Conservation (phyloP, 1,140 invertebrate species). For the Vanessa atalanta region DNA sequence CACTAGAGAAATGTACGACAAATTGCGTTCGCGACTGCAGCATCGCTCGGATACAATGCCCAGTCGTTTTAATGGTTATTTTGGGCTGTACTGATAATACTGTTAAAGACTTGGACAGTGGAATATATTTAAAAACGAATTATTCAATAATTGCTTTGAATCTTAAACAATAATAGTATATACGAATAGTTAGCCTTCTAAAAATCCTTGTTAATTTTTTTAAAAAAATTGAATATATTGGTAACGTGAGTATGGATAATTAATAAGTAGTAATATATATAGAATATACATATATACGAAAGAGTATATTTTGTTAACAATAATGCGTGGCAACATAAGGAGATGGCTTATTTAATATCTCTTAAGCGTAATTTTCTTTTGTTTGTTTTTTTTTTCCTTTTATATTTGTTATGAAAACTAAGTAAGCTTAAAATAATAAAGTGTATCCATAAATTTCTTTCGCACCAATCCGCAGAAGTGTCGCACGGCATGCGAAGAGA, state of each 20-base stretch:
- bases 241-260: too few relatives aligned
- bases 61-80: slow-evolving; percentile 64
- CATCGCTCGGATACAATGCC: slow-evolving; percentile 55
- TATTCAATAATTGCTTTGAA: too few relatives aligned
- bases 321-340: too few relatives aligned
- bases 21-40: slow-evolving; percentile 67
- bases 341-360: too few relatives aligned
- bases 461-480: slow-evolving; percentile 64
- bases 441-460: slow-evolving; percentile 58
- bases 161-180: too few relatives aligned
- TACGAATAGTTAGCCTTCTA: too few relatives aligned
- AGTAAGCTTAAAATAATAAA: slow-evolving; percentile 36
- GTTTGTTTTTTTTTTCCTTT: background rate
- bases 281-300: too few relatives aligned
- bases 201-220: too few relatives aligned
- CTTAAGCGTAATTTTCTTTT: too few relatives aligned
- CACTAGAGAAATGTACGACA: slow-evolving; percentile 71
- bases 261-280: too few relatives aligned
- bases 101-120: slow-evolving; percentile 43
- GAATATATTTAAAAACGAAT: background rate
- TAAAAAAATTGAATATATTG: too few relatives aligned
- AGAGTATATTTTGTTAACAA: too few relatives aligned
- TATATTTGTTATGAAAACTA: slow-evolving; percentile 22
- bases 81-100: slow-evolving; percentile 55
- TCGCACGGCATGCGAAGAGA: slow-evolving; percentile 63